These are phyloP conservation scores for Sminthopsis crassicaudata DNA, from an alignment of 2,113 vertebrate genomes.

Conservation along the genomic window DNA sequence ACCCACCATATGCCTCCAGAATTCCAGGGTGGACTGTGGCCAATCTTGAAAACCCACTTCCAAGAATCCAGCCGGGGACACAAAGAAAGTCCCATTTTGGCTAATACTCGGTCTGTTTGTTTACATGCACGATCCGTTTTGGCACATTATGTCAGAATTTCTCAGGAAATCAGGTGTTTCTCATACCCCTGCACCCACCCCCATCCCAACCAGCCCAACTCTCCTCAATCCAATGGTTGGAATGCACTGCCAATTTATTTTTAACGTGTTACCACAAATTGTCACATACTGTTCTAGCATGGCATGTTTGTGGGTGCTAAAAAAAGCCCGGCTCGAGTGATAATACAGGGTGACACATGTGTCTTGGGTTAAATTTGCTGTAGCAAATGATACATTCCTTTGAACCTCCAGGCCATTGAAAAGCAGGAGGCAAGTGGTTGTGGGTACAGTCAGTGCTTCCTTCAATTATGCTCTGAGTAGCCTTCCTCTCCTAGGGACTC, in stretches of 20 bases:
- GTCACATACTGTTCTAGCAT: not conserved
- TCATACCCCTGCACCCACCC: not conserved
- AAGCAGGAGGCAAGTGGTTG: constrained; percentile 3
- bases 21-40: not conserved
- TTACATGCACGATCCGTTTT: constrained; percentile 9
- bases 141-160: not conserved
- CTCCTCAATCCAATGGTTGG: constrained; percentile 7
- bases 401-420: not conserved
- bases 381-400: constrained; percentile 3
- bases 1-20: not conserved
- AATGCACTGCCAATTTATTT: constrained; percentile 49
- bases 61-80: not conserved
- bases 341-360: not conserved
- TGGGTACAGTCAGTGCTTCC: constrained; percentile 17
- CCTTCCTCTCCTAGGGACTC: constrained; percentile 36
- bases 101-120: not conserved
- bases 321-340: constrained; percentile 1
- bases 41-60: not conserved
- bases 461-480: not conserved
- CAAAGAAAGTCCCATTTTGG: not conserved
- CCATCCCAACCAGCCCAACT: not conserved
- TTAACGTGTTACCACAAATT: constrained; percentile 13
- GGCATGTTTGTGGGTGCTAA: constrained; percentile 4
- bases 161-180: constrained; percentile 38
- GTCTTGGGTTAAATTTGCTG: constrained; percentile 18